Conservation (phyloP, 1,140 invertebrate genomes). For the Neodiprion virginianus region DNA sequence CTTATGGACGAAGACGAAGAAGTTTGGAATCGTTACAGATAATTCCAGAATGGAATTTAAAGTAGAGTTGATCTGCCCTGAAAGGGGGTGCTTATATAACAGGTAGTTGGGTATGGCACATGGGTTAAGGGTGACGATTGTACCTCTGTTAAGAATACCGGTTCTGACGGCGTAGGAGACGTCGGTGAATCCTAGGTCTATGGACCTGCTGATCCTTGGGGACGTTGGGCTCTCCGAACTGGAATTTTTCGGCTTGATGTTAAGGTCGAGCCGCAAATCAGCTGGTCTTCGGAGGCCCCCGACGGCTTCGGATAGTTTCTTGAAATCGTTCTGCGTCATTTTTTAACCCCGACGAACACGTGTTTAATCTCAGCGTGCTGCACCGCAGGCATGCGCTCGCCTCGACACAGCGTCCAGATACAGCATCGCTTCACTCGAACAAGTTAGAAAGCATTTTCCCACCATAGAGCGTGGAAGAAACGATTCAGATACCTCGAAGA, state of each 20-base stretch:
- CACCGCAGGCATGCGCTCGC: not conserved
- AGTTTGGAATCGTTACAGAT: no score
- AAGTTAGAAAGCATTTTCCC: not conserved
- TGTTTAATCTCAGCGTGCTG: not conserved
- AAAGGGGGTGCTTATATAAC: no score
- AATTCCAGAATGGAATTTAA: no score
- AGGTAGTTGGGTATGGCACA: no score
- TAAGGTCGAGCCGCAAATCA: not conserved
- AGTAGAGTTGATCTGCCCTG: no score
- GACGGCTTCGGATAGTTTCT: not conserved
- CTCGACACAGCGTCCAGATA: not conserved
- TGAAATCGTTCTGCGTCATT: not conserved
- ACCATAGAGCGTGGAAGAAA: no score
- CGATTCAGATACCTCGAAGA: no score
- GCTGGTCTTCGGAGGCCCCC: not conserved
- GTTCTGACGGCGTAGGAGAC: constrained; percentile 39
- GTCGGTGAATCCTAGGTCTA: constrained; percentile 45
- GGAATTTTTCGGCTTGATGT: not conserved
- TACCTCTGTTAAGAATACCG: constrained; percentile 42
- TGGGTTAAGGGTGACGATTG: constrained; percentile 9
- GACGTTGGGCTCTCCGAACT: not conserved
- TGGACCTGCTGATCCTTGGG: constrained; percentile 25
- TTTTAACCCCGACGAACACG: not conserved
- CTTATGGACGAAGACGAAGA: no score
- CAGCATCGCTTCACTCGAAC: not conserved